Evolutionary conservation across 2,888 invertebrate species (phyloP).

Genomic region (Phengaris alcon): DNA sequence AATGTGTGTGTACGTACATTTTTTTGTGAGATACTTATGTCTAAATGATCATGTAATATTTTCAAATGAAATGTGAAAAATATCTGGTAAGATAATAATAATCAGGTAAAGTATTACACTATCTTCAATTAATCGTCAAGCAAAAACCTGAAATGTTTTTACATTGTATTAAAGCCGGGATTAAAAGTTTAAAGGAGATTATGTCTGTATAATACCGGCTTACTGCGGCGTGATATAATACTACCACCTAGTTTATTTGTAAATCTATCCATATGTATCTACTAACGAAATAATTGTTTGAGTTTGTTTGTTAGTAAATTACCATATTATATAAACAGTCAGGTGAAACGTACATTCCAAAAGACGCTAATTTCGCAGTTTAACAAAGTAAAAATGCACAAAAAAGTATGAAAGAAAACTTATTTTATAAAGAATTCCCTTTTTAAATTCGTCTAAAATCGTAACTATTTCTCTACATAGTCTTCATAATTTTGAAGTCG

Average conservation of each 20-base stretch:
- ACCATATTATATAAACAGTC: too few species aligned
- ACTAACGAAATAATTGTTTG: background rate
- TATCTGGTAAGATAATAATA: background rate
- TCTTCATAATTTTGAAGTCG: too few species aligned
- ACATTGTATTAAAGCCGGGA: background rate
- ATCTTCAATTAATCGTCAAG: background rate
- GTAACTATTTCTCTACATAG: too few species aligned
- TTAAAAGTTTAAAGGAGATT: conserved; percentile 14
- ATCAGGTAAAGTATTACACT: background rate
- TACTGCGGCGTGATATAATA: background rate
- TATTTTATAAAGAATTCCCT: too few species aligned
- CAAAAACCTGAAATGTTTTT: background rate
- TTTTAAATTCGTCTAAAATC: too few species aligned
- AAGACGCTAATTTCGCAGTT: background rate
- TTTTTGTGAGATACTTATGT: too few species aligned
- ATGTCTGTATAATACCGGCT: background rate
- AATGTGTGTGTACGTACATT: too few species aligned
- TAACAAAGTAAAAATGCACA: too few species aligned
- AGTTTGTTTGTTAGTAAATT: background rate
- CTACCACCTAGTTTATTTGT: conserved; percentile 8
- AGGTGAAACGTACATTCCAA: background rate
- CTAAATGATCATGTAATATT: background rate
- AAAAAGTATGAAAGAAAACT: too few species aligned
- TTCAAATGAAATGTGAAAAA: background rate
- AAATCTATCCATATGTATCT: conserved; percentile 6